Evolutionary conservation across 2,113 vertebrate genomes (phyloP), one percentile per base, ranked within the genome.

Genomic region (Prochilodus magdalenae): DNA sequence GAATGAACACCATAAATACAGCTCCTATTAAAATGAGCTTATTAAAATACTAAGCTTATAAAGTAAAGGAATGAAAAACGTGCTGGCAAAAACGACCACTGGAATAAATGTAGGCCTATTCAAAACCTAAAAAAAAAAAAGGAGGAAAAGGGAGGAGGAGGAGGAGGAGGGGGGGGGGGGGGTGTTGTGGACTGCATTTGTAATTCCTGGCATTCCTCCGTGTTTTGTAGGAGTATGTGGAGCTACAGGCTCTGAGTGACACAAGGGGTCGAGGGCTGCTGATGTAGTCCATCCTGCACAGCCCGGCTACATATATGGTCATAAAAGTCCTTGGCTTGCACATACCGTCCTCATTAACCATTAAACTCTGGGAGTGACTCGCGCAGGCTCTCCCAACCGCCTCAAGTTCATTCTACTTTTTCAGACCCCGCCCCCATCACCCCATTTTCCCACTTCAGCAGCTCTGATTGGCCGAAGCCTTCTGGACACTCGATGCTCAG

Each of bases 271-370:
- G 73, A 88, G 83, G 80, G 83, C 22, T 77, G 83, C 75, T 91
- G 88, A 91, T 87, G 90, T 85, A 88, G 89, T 62, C 82, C 86
- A 89, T 85, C 83, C 87, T 89, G 87, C 87, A 79, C 86, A 77
- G 85, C 85, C 65, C 86, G 89, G 87, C 84, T 93, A 94, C 94
- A 92, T 95, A 94, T 95, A 95, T 94, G 94, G 94, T 91, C 93
- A 95, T 91, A 91, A 90, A 92, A 92, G 86, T 88, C 86, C 90
- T 89, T 86, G 92, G 87, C 83, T 86, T 91, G 91, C 92, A 90
- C 92, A 95, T 94, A 94, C 93, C 92, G 90, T 86, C 86, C 81
- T 90, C 90, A 91, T 93, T 93, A 94, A 94, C 92, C 92, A 91
- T 85, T 66, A 88, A 60, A 60, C 89, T 86, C 90, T 86, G 49